Base-by-base conservation (phyloP, 2,888 invertebrate genomes). In the Patella pellucida region DNA sequence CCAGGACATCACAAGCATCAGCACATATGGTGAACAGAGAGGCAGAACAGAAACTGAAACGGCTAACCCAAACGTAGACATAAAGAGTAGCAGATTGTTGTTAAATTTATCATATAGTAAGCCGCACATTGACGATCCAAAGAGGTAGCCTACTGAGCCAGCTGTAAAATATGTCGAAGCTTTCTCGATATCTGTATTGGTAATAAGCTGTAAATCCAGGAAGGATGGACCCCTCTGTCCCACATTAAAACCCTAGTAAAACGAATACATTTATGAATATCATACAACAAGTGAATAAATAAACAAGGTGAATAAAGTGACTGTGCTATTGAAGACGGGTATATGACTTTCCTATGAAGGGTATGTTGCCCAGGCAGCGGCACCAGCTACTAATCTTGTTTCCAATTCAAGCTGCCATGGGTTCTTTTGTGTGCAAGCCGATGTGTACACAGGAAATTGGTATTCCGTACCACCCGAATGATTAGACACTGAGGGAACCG, bases 161-260 rank as follows among this genome's bases (percentile, higher is more conserved):
- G 88, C 85, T 14, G 90, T 89, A 77, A 91, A 90, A 71, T 91
- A 87, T 52, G 83, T 85, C 0, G 89, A 85, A n/a, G 90, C 89
- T 41, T 85, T 78, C 16, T 87, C 84, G 4, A 88, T 78, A 67
- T 87, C 83, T n/a, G 87, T 82, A 72, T 85, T 80, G 2, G 89
- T 87, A 68, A 89, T 85, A 50, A 88, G 82, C 73, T 86, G 84
- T 4, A 91, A 84, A 79, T 91, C 89, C 1, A 89, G 84, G 54
- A 91, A 86, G 1, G 91, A 87, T n/a, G 91, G 91, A 12, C 91
- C 91, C 27, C 88, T 86, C 73, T 91, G 88, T 2, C 90, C 89
- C 74, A 89, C 81, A 31, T 87, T 84, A 70, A 91, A 83, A n/a
- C 92, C 92, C 92, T 92, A 82, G 80, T 71, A 52, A 19, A 71